Evolutionary conservation across 2,888 invertebrate species (phyloP), one percentile per base, ranked within the genome.

Genomic region (Cephalotes varians): DNA sequence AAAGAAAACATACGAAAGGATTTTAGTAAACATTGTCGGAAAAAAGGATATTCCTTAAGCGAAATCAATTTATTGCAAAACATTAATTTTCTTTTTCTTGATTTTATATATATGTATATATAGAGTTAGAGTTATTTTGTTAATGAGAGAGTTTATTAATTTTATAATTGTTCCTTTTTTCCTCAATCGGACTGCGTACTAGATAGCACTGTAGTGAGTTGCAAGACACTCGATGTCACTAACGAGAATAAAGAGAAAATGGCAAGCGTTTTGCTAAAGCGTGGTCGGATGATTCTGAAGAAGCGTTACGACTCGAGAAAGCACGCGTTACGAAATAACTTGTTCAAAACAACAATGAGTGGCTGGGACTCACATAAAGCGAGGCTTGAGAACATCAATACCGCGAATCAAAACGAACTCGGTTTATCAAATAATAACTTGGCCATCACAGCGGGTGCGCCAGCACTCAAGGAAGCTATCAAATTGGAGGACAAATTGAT

Each of bases 201-300:
- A 89, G 90, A 80, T 81, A 87, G 85, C 83, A 85, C 84, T 71
- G 85, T 86, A 83, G 85, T 82, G 47, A 82, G 69, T 65, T 87
- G 80, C 86, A 88, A 87, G 77, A 83, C 86, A 83, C 83, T 81
- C 21, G 88, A 87, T 84, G 86, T 60, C 49, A 62, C 83, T 77
- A 83, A 81, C 71, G 91, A 88, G 82, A 74, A 65, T 79, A 85
- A 86, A 74, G 89, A 89, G 81, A 93, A 91, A 54, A 80, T 91
- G 69, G 85, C 89, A 80, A 92, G 86, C 73, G 88, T 91, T 80
- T 91, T 93, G 77, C 89, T 94, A 74, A 93, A 93, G 86, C 94
- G 94, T 62, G 93, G 93, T 54, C 93, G 93, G 81, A 93, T 93
- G 9, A 92, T 93, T 40, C 81, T 92, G 87, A 92, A 91, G 81